Evolutionary conservation across 2,888 invertebrate genomes (phyloP).

Genomic region (Netelia virgata): DNA sequence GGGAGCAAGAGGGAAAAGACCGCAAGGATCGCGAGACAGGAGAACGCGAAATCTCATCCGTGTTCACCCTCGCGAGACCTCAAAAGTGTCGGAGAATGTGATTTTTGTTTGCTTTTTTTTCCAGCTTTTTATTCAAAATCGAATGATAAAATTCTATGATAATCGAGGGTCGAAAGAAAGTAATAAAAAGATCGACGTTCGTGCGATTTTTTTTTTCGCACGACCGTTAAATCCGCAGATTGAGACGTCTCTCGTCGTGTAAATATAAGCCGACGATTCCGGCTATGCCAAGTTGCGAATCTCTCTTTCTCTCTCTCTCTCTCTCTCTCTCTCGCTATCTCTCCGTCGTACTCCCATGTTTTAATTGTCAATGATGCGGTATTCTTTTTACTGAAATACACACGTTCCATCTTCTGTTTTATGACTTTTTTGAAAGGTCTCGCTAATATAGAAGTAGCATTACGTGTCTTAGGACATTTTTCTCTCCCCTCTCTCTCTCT

Average conservation of each 20-base stretch:
- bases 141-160: conserved; percentile 18
- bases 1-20: neutral
- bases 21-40: conserved; percentile 27
- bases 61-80: conserved; percentile 1
- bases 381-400: conserved; percentile 5
- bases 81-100: conserved; percentile 26
- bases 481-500: neutral
- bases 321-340: conserved; percentile 20
- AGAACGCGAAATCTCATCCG: conserved; percentile 56
- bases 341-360: conserved; percentile 22
- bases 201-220: conserved; percentile 36
- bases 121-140: neutral
- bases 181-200: conserved; percentile 35
- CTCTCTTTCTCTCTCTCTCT: conserved; percentile 21
- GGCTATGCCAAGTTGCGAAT: conserved; percentile 20
- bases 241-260: conserved; percentile 56
- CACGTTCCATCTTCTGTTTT: conserved; percentile 9
- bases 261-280: conserved; percentile 48
- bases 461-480: conserved; percentile 16
- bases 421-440: conserved; percentile 3
- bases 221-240: conserved; percentile 61
- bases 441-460: neutral
- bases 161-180: conserved; percentile 40
- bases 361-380: conserved; percentile 57
- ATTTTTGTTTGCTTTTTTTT: too few species aligned